Evolutionary conservation across 2,113 vertebrate species (phyloP).

Genomic region (Macquaria australasica): DNA sequence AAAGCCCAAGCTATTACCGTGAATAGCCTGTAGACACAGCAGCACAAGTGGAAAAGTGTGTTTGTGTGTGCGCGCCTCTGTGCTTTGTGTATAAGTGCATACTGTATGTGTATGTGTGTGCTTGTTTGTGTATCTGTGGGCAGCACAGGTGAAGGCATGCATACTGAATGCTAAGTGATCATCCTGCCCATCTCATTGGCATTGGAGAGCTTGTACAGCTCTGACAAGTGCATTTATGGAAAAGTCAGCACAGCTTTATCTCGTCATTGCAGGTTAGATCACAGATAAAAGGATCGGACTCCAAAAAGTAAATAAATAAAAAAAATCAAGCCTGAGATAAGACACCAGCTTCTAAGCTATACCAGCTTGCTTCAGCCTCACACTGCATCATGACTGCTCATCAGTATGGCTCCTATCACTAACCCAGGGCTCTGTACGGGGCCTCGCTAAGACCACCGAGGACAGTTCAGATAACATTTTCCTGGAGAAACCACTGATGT

Average conservation of each 20-base stretch:
- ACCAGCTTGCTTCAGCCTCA: constrained; percentile 54
- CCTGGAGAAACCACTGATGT: constrained; percentile 59
- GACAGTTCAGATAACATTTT: constrained; percentile 61
- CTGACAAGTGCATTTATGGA: constrained; percentile 86
- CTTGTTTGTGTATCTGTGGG: constrained; percentile 52
- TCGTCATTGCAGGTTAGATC: constrained; percentile 85
- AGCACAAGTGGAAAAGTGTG: constrained; percentile 62
- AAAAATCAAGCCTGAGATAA: constrained; percentile 67
- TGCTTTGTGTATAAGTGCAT: constrained; percentile 32
- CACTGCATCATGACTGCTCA: constrained; percentile 53
- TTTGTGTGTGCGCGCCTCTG: constrained; percentile 50
- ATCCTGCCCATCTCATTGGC: constrained; percentile 78
- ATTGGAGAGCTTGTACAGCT: constrained; percentile 77
- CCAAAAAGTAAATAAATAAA: constrained; percentile 73
- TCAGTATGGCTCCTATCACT: constrained; percentile 64
- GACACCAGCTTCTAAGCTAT: constrained; percentile 52
- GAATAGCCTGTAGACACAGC: constrained; percentile 75
- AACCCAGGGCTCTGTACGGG: constrained; percentile 54
- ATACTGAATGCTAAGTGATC: constrained; percentile 79
- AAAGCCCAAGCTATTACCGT: constrained; percentile 76
- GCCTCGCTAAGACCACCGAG: constrained; percentile 43
- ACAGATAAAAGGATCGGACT: constrained; percentile 79
- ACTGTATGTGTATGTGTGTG: constrained; percentile 44
- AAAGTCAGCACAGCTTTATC: constrained; percentile 83
- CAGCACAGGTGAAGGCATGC: constrained; percentile 66